Evolutionary conservation across 2,113 vertebrate genomes (phyloP), one percentile per base, ranked within the genome.

Genomic region (Bos indicus): DNA sequence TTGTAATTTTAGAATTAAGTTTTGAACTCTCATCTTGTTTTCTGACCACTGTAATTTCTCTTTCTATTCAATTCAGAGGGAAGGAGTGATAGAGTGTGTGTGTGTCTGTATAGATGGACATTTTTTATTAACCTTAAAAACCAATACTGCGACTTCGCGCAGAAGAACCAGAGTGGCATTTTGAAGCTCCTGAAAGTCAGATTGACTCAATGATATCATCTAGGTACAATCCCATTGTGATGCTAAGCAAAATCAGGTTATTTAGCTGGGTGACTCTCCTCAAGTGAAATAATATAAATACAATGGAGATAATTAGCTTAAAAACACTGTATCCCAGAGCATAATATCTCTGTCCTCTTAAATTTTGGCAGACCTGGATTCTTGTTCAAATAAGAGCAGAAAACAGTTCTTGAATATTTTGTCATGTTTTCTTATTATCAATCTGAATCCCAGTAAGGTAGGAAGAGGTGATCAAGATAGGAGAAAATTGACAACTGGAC

Each of bases 1-100:
- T 92, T 88, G 48, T 87, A 52, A 92, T 88, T 94, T 92, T n/a
- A 51, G 23, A 97, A 87, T 64, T 87, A 78, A 83, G n/a, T 88
- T 97, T 90, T 92, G 64, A 96, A 88, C 83, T 82, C 56, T 85
- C 56, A 2, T 89, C 43, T 96, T 84, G 23, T 84, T 96, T 96
- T 86, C 33, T 87, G 9, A 95, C 26, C 23, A 85, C 36, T 84
- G 15, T 95, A 83, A 62, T 62, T 93, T 90, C 51, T 87, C 59
- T 94, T 92, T 91, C 60, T 67, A 59, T 83, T 93, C 71, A 86
- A 23, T 52, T 30, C 33, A 81, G 36, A 30, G 51, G 26, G 3
- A 2, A 51, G 33, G 46, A 96, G 33, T 52, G 51, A 74, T 77
- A 12, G 46, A 9, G 28, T 51, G 17, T 43, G 21, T 46, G 14